Evolutionary conservation across 1,140 invertebrate genomes (phyloP).

Genomic region (Carcinoscorpius rotundicauda): DNA sequence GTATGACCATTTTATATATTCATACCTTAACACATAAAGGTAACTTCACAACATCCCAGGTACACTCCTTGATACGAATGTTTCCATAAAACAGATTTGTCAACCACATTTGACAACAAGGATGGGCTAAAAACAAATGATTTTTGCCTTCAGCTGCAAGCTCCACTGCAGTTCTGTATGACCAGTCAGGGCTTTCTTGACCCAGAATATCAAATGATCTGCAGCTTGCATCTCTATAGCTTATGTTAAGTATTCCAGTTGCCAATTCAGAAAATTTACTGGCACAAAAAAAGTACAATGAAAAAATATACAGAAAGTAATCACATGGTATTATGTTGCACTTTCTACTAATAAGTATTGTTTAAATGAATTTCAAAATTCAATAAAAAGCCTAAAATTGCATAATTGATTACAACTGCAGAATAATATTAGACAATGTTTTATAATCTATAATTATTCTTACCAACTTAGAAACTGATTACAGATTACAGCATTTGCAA

Average conservation of each 20-base stretch:
- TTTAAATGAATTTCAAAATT: too few relatives aligned
- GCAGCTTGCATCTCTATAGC: conserved; percentile 28
- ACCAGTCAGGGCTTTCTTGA: conserved; percentile 30
- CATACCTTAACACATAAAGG: conserved; percentile 32
- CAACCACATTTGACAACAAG: conserved; percentile 36
- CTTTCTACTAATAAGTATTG: too few relatives aligned
- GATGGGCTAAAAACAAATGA: conserved; percentile 32
- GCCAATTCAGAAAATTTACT: conserved; percentile 34
- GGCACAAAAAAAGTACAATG: background rate
- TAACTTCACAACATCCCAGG: conserved; percentile 26
- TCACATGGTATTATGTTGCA: too few relatives aligned
- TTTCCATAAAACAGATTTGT: conserved; percentile 30
- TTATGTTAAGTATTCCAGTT: conserved; percentile 28
- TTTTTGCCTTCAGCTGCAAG: conserved; percentile 19
- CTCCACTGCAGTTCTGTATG: conserved; percentile 26
- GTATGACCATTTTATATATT: background rate
- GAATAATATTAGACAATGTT: too few relatives aligned
- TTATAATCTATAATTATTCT: too few relatives aligned
- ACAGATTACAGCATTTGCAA: too few relatives aligned
- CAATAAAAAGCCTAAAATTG: too few relatives aligned
- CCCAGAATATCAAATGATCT: conserved; percentile 30
- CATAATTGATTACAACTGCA: too few relatives aligned
- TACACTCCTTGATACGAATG: conserved; percentile 30
- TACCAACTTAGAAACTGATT: too few relatives aligned
- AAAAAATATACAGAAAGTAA: too few relatives aligned